Evolutionary conservation across 2,797 vertebrate species (phyloP).

Genomic region (Chelmon rostratus): DNA sequence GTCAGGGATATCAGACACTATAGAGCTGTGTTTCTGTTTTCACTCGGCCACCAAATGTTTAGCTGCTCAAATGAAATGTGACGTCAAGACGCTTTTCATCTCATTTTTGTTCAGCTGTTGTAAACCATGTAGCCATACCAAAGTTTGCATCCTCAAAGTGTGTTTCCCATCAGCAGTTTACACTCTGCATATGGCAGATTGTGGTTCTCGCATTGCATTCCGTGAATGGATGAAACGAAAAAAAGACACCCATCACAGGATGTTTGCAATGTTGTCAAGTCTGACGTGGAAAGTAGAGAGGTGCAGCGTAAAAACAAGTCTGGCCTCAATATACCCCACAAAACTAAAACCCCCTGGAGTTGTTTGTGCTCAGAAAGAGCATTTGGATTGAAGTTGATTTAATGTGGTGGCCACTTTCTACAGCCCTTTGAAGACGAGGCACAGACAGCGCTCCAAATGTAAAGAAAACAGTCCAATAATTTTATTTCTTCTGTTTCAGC

Average conservation of each 20-base stretch:
- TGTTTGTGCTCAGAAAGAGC: conserved; percentile 63
- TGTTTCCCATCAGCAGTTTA: conserved; percentile 71
- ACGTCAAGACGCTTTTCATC: conserved; percentile 63
- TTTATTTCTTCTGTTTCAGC: conserved; percentile 17
- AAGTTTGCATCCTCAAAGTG: conserved; percentile 38
- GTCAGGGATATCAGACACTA: conserved; percentile 33
- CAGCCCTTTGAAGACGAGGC: conserved; percentile 47
- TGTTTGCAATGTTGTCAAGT: conserved; percentile 65
- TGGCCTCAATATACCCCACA: conserved; percentile 60
- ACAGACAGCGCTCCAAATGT: conserved; percentile 37
- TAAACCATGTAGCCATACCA: conserved; percentile 56
- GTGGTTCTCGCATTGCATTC: conserved; percentile 55
- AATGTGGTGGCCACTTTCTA: conserved; percentile 55
- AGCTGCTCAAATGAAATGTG: conserved; percentile 52
- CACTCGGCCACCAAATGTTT: conserved; percentile 52
- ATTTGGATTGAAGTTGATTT: conserved; percentile 51
- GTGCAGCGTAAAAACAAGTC: conserved; percentile 55
- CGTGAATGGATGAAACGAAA: conserved; percentile 50
- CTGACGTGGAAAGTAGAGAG: conserved; percentile 33
- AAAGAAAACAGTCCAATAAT: conserved; percentile 26
- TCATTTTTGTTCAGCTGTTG: conserved; percentile 43
- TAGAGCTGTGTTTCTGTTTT: conserved; percentile 47
- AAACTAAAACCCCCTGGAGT: conserved; percentile 43
- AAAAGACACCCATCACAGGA: conserved; percentile 56
- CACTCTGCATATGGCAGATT: conserved; percentile 56